phyloP scores from a whole-genome alignment of 2,113 vertebrate genomes.

The Charina bottae region DNA sequence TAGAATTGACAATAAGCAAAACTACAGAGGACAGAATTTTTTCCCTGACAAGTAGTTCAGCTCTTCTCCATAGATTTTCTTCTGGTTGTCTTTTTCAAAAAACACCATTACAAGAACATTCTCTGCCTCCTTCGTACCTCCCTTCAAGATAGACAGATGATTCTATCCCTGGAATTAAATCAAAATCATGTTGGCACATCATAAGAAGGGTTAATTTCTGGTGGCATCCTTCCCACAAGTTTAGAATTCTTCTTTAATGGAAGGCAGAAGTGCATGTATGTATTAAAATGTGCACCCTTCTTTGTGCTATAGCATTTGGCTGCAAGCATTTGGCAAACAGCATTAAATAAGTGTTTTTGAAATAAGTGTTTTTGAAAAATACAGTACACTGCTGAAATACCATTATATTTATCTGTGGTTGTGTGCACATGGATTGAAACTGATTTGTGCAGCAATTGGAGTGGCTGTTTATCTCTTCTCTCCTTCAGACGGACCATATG shows the following conservation, averaged over 20 bases:
- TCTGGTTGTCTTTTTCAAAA: background rate
- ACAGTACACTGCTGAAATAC: background rate
- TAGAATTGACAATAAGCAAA: background rate
- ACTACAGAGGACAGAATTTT: background rate
- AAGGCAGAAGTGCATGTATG: background rate
- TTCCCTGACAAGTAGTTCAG: background rate
- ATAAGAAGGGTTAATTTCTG: background rate
- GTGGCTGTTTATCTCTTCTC: background rate
- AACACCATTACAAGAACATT: background rate
- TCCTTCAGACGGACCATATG: slow-evolving; percentile 82
- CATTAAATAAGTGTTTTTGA: background rate
- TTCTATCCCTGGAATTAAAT: background rate
- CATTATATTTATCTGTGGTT: background rate
- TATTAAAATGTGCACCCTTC: background rate
- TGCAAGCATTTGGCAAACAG: background rate
- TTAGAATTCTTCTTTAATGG: background rate
- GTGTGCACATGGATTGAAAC: background rate
- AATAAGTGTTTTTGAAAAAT: no score
- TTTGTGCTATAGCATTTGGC: background rate
- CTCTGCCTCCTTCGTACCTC: background rate
- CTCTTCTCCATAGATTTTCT: background rate
- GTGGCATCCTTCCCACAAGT: background rate
- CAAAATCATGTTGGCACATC: background rate
- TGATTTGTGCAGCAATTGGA: background rate
- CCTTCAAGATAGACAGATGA: background rate